A percentile compares a stretch with the other conserved stretches of the same genome.
Evolutionary conservation across 2,797 vertebrate genomes (phyloP).

Genomic region (Morus bassanus): DNA sequence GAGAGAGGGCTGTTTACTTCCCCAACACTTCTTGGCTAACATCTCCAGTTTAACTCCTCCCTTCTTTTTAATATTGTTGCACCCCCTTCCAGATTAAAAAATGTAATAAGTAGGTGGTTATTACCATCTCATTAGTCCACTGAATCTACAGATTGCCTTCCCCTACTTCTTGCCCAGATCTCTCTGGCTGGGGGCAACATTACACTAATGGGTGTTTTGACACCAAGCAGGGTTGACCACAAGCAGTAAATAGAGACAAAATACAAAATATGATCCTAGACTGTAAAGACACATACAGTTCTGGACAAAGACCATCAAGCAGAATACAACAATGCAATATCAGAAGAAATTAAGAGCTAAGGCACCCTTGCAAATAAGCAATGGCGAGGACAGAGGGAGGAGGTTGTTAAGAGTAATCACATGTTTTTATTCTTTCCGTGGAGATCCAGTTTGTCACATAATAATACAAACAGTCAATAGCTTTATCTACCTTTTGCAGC

Average conservation of each 20-base stretch:
- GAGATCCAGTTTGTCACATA: neutral
- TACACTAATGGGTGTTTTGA: neutral
- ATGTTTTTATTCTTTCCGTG: neutral
- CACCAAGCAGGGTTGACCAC: neutral
- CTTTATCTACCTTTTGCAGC: constrained; percentile 26
- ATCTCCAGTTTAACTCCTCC: neutral
- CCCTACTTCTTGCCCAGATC: neutral
- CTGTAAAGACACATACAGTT: neutral
- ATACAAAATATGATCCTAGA: neutral
- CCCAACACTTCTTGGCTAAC: neutral
- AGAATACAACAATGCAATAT: rapidly evolving
- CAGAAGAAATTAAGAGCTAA: neutral
- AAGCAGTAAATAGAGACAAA: neutral
- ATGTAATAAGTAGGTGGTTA: neutral
- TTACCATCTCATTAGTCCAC: neutral
- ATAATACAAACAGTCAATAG: neutral
- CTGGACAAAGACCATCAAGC: neutral
- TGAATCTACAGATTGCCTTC: neutral
- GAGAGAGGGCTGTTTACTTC: neutral
- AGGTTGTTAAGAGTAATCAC: neutral
- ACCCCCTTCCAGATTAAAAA: neutral
- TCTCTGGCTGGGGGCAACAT: rapidly evolving
- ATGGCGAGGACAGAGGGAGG: neutral
- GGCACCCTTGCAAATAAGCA: neutral
- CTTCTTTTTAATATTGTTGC: neutral